These are phyloP conservation scores for Elymnias hypermnestra DNA, from an alignment of 1,140 invertebrate genomes.

Conservation along the genomic window DNA sequence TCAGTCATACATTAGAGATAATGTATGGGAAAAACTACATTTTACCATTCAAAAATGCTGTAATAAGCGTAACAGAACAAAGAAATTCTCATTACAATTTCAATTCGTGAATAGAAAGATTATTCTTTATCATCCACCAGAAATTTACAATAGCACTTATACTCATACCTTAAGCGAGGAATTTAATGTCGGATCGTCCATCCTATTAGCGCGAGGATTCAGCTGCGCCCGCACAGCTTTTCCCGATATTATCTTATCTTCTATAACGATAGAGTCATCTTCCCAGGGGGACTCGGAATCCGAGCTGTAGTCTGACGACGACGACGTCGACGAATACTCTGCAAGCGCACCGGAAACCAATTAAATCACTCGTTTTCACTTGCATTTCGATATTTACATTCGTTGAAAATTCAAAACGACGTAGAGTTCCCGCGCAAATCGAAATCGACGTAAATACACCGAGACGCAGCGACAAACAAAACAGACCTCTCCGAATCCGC, in stretches of 20 bases:
- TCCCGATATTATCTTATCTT: conserved; percentile 28
- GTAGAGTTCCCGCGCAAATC: conserved; percentile 38
- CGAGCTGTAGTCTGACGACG: conserved; percentile 62
- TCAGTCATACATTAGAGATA: neutral
- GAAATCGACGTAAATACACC: conserved; percentile 2
- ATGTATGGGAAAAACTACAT: too few relatives aligned
- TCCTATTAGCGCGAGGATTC: conserved; percentile 52
- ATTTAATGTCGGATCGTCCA: conserved; percentile 60
- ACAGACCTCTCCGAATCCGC: conserved; percentile 61
- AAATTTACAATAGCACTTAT: too few relatives aligned
- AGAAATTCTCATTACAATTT: too few relatives aligned
- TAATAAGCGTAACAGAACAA: too few relatives aligned
- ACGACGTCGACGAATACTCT: conserved; percentile 65
- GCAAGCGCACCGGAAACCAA: neutral
- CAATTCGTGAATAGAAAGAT: too few relatives aligned
- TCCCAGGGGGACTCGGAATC: conserved; percentile 63
- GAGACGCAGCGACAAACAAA: too few relatives aligned
- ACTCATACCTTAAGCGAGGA: conserved; percentile 42
- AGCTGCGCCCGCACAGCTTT: conserved; percentile 41
- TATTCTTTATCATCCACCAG: too few relatives aligned
- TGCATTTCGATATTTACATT: neutral
- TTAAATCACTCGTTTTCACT: neutral
- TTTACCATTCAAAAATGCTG: too few relatives aligned
- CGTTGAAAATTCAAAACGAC: conserved; percentile 6
- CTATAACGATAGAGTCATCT: conserved; percentile 56